Percentiles rank a stretch among this genome's conserved stretches.
Conservation (phyloP, 2,888 invertebrate genomes). For the Pimpla rufipes region DNA sequence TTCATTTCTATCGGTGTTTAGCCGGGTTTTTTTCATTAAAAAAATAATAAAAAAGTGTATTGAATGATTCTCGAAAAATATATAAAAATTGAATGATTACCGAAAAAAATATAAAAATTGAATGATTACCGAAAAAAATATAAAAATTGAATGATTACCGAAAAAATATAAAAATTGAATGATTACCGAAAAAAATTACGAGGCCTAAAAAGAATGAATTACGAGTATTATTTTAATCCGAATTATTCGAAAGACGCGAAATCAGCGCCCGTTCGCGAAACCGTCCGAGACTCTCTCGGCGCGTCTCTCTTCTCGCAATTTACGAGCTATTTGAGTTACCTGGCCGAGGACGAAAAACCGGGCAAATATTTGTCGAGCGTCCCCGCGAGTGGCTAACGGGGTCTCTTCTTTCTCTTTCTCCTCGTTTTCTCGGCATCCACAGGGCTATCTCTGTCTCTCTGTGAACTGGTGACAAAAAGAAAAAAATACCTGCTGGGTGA, state of each 20-base stretch:
- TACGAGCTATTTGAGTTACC: constrained; percentile 44
- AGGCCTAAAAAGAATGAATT: neutral
- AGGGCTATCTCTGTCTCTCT: neutral
- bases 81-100: too few species aligned
- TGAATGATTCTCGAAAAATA: too few species aligned
- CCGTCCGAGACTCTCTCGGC: constrained; percentile 10
- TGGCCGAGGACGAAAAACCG: constrained; percentile 75
- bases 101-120: too few species aligned
- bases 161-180: too few species aligned
- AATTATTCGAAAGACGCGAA: neutral
- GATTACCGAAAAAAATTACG: too few species aligned
- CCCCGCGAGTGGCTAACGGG: constrained; percentile 75
- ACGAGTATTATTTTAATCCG: constrained; percentile 37
- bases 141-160: too few species aligned
- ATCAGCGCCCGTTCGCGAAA: neutral
- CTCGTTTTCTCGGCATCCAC: neutral
- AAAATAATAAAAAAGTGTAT: too few species aligned
- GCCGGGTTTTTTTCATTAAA: too few species aligned
- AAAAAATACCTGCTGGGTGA: constrained; percentile 47
- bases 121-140: too few species aligned
- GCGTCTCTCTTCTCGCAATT: constrained; percentile 60
- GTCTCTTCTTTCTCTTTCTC: too few species aligned
- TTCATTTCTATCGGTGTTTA: too few species aligned
- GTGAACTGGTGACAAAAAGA: constrained; percentile 26
- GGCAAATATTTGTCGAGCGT: constrained; percentile 79